Base-by-base conservation (phyloP, 2,797 vertebrate genomes). In the Buphagus erythrorhynchus region DNA sequence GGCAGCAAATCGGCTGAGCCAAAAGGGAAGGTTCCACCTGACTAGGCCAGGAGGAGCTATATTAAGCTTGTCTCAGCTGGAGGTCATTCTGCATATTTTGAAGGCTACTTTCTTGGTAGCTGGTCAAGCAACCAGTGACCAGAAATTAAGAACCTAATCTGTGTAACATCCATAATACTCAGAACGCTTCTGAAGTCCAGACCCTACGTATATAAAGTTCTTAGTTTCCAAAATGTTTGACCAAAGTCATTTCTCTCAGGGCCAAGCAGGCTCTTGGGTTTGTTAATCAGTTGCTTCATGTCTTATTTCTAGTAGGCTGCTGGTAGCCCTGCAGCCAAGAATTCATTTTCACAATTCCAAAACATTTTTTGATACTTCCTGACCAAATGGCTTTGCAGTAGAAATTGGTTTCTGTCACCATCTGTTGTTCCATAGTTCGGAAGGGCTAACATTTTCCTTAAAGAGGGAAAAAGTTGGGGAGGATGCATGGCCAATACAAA, bases 1-100 rank as follows among this genome's bases (percentile, higher is more conserved):
- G 91, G 94, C 95, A 96, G 94, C 94, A 95, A 96, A 97, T 91
- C 11, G 2, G 93, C 91, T 95, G 94, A 96, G 95, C 96, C 95
- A 96, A 97, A 94, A 96, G 69, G 25, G 59, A 96, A 82, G 89
- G 96, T 96, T 97, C 94, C 95, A 96, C 94, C 93, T 97, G 96
- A 93, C 94, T 94, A 93, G 92, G 66, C 93, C 87, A 91, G 66
- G 31, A 93, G 87, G 89, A 96, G 95, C 94, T 96, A 95, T 95
- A 97, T 96, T 95, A 97, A 97, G 96, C 66, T 73, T 90, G 87
- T 91, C 96, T 95, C 96, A 94, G 96, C 93, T 95, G 89, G 94
- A 96, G 91, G 96, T 96, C 96, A 96, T 86, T 94, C 93, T 94
- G 93, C 82, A 86, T 95, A 91, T 88, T 96, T 95, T 94, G 79